Conservation (phyloP, 2,888 invertebrate species). For the Scaptomyza tumidula region DNA sequence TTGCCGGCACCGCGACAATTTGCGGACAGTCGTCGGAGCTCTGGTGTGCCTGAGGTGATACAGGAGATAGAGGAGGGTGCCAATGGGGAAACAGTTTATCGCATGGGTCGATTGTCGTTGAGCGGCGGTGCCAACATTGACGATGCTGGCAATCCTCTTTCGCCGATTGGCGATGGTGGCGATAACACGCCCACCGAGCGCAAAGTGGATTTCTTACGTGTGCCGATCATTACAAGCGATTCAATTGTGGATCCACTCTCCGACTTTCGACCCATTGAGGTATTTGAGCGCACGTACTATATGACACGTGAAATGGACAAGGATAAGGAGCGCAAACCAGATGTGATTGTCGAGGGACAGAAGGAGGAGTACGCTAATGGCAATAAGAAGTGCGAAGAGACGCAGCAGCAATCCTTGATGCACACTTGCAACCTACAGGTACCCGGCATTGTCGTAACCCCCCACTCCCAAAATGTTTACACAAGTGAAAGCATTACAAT, state of each 20-base stretch:
- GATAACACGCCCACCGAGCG: slow-evolving; percentile 69
- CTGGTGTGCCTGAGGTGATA: slow-evolving; percentile 85
- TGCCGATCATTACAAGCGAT: slow-evolving; percentile 80
- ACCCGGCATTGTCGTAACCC: slow-evolving; percentile 80
- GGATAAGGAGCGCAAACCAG: slow-evolving; percentile 65
- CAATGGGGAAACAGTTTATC: slow-evolving; percentile 73
- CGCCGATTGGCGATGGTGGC: slow-evolving; percentile 65
- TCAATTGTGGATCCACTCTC: slow-evolving; percentile 82
- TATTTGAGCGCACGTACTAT: slow-evolving; percentile 83
- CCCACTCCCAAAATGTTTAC: slow-evolving; percentile 81
- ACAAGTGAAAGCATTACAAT: slow-evolving; percentile 87
- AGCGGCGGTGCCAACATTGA: slow-evolving; percentile 82
- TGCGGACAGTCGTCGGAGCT: slow-evolving; percentile 91
- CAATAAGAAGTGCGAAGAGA: slow-evolving; percentile 38
- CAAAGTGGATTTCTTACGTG: slow-evolving; percentile 79
- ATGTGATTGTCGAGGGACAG: slow-evolving; percentile 25
- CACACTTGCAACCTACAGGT: slow-evolving; percentile 82
- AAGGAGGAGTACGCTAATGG: slow-evolving; percentile 49
- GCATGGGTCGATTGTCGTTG: slow-evolving; percentile 77
- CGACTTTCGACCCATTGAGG: slow-evolving; percentile 83
- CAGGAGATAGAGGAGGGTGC: slow-evolving; percentile 80
- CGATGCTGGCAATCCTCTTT: slow-evolving; percentile 76
- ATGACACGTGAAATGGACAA: slow-evolving; percentile 79
- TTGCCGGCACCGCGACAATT: slow-evolving; percentile 93
- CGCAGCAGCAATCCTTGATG: slow-evolving; percentile 45